Evolutionary conservation across 2,888 invertebrate genomes (phyloP).

Genomic region (Ochropleura leucogaster): DNA sequence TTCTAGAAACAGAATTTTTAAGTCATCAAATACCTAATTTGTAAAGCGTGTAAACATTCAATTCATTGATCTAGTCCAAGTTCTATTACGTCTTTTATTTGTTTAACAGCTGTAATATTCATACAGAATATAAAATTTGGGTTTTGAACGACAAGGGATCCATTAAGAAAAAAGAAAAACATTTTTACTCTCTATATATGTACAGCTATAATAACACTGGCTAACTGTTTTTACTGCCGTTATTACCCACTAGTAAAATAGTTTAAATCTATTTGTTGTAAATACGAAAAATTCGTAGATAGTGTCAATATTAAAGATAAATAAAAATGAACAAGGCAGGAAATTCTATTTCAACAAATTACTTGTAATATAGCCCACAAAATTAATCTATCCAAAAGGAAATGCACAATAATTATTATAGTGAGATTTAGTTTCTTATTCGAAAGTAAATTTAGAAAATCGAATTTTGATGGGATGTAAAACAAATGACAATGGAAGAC

Average conservation of each 20-base stretch:
- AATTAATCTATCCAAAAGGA: constrained; percentile 13
- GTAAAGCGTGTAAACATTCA: not conserved
- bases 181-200: not conserved
- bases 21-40: not conserved
- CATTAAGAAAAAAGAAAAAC: not conserved
- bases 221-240: not conserved
- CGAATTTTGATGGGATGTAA: constrained; percentile 23
- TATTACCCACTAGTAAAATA: constrained; percentile 1
- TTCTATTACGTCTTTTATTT: not conserved
- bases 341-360: constrained; percentile 21
- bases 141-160: not conserved
- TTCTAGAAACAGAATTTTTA: not conserved
- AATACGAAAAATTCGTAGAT: constrained; percentile 6
- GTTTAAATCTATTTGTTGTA: not conserved
- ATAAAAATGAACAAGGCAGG: not conserved
- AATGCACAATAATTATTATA: not conserved
- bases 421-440: constrained; percentile 28
- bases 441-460: constrained; percentile 18
- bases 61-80: not conserved
- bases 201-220: not conserved
- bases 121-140: not conserved
- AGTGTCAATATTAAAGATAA: constrained; percentile 2
- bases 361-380: constrained; percentile 17
- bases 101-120: not conserved
- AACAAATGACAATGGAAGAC: constrained; percentile 65